Evolutionary conservation across 1,140 invertebrate species (phyloP).

Genomic region (Plodia interpunctella): DNA sequence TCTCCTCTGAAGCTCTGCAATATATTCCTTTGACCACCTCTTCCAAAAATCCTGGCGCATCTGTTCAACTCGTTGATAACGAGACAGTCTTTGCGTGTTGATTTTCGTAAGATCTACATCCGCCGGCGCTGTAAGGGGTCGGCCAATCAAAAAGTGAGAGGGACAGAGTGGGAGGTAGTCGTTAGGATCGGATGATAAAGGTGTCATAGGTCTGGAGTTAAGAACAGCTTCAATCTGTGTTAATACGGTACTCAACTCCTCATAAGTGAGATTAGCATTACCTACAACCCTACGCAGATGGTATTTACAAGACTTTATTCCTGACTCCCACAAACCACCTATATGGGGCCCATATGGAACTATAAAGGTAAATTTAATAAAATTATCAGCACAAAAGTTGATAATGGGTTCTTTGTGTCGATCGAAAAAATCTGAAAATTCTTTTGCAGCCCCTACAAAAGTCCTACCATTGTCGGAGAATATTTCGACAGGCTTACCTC

Average conservation of each 20-base stretch:
- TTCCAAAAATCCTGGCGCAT: constrained; percentile 2
- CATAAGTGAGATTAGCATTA: not conserved
- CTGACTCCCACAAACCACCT: constrained; percentile 14
- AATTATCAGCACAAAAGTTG: not conserved
- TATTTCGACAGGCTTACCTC: constrained; percentile 21
- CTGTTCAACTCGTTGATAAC: constrained; percentile 5
- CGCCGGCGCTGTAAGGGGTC: not conserved
- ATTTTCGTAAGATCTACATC: not conserved
- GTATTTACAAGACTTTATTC: constrained; percentile 9
- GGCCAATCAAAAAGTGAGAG: constrained; percentile 3
- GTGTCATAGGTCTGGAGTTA: constrained; percentile 14
- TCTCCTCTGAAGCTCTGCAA: not conserved
- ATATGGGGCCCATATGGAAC: constrained; percentile 10
- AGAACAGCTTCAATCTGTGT: constrained; percentile 19
- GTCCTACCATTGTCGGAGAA: constrained; percentile 16
- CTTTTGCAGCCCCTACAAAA: constrained; percentile 10
- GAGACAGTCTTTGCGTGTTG: not conserved
- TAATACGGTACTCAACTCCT: constrained; percentile 15
- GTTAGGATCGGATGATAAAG: constrained; percentile 12
- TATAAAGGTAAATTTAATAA: constrained; percentile 11
- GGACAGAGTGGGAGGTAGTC: not conserved
- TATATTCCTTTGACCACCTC: constrained; percentile 2
- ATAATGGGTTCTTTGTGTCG: not conserved
- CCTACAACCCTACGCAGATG: constrained; percentile 6
- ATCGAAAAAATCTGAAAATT: not conserved